These are phyloP conservation scores for Axea sp. DNA, from an alignment of 2,888 invertebrate genomes.

Conservation along the genomic window DNA sequence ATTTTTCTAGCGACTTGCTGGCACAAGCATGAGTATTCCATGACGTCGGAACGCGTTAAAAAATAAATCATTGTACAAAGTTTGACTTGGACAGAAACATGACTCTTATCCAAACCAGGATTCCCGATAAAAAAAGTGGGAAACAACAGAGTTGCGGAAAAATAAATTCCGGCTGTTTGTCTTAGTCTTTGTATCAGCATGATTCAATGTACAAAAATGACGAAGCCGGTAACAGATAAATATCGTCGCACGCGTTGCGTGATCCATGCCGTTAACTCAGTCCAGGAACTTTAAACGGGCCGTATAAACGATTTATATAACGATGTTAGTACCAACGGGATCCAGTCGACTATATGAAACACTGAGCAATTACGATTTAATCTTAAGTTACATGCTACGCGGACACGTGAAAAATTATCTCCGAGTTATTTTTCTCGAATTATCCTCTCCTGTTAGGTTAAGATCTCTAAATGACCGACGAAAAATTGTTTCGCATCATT, in stretches of 20 bases:
- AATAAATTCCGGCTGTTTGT: constrained; percentile 48
- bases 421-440: constrained; percentile 50
- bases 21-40: too few species aligned
- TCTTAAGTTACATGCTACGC: constrained; percentile 56
- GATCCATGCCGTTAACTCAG: constrained; percentile 52
- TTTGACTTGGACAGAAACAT: constrained; percentile 4
- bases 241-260: constrained; percentile 61
- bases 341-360: constrained; percentile 54
- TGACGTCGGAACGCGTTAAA: too few species aligned
- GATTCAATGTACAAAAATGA: constrained; percentile 53
- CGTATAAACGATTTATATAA: constrained; percentile 60
- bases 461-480: constrained; percentile 29
- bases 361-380: constrained; percentile 62
- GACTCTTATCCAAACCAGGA: constrained; percentile 11
- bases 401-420: constrained; percentile 61
- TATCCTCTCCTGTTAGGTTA: constrained; percentile 38
- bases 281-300: constrained; percentile 55
- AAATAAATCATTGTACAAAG: too few species aligned
- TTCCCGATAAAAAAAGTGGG: constrained; percentile 25
- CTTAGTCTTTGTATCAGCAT: constrained; percentile 35
- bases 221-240: constrained; percentile 43
- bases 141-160: constrained; percentile 28
- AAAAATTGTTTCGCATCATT: constrained; percentile 8
- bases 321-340: constrained; percentile 59
- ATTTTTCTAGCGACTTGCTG: too few species aligned